Evolutionary conservation across 92 coral and sea anemone genomes (phyloP).

Genomic region (Desmophyllum pertusum): DNA sequence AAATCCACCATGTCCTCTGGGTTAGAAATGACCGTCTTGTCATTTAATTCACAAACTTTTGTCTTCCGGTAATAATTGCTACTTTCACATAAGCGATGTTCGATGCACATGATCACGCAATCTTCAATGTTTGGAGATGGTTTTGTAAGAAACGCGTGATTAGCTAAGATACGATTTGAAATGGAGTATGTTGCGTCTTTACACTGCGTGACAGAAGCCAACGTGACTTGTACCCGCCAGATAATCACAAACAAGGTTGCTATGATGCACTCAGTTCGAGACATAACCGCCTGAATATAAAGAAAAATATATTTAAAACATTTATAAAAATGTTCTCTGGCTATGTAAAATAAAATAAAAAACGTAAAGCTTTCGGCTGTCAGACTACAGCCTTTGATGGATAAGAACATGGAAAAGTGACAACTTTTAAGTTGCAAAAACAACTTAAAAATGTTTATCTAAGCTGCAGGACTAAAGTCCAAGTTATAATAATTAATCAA

Average conservation of each 20-base stretch:
- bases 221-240: background rate
- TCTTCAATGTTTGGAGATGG: background rate
- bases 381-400: too few relatives aligned
- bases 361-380: too few relatives aligned
- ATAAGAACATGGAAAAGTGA: too few relatives aligned
- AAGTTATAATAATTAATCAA: too few relatives aligned
- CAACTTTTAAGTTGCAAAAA: too few relatives aligned
- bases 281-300: too few relatives aligned
- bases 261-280: background rate
- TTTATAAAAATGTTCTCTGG: too few relatives aligned
- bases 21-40: background rate
- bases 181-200: background rate
- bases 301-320: too few relatives aligned
- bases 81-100: background rate
- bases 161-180: background rate
- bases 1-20: background rate
- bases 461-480: too few relatives aligned
- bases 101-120: constrained; percentile 3
- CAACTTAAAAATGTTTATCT: too few relatives aligned
- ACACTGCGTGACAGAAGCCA: background rate
- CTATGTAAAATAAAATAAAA: too few relatives aligned
- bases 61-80: constrained; percentile 10
- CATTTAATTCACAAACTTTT: constrained; percentile 3
- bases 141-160: background rate
- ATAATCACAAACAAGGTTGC: background rate